These are phyloP conservation scores for Agraylea sexmaculata DNA, from an alignment of 1,140 invertebrate genomes.

Conservation along the genomic window DNA sequence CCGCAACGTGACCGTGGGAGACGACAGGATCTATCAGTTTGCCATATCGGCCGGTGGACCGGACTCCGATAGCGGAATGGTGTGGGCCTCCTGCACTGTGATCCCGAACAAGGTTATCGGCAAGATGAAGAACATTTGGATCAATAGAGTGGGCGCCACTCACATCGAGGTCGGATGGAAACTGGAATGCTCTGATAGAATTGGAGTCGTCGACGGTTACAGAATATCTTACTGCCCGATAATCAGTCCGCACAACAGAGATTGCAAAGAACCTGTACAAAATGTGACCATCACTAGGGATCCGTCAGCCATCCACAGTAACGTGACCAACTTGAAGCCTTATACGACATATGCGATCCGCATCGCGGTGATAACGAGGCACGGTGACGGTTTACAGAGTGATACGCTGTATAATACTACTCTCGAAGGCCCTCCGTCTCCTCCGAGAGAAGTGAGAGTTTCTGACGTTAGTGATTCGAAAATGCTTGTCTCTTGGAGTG, in stretches of 20 bases:
- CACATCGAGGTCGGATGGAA: conserved; percentile 55
- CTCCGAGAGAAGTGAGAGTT: conserved; percentile 42
- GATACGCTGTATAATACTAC: conserved; percentile 57
- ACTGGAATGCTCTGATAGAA: conserved; percentile 55
- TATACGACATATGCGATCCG: conserved; percentile 67
- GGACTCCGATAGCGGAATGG: conserved; percentile 56
- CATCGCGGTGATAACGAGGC: conserved; percentile 59
- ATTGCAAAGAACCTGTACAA: conserved; percentile 14
- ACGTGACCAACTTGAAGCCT: conserved; percentile 50
- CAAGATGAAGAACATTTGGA: conserved; percentile 54
- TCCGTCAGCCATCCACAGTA: conserved; percentile 24
- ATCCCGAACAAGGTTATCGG: conserved; percentile 53
- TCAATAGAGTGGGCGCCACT: conserved; percentile 43
- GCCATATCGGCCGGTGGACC: conserved; percentile 59
- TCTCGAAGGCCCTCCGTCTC: conserved; percentile 54
- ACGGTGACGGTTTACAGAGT: conserved; percentile 58
- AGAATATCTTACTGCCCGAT: conserved; percentile 58
- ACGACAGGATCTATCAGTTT: conserved; percentile 39
- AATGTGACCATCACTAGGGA: conserved; percentile 4
- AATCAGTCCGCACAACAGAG: conserved; percentile 37
- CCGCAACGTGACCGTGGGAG: conserved; percentile 18
- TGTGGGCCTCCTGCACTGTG: conserved; percentile 64
- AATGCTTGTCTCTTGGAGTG: conserved; percentile 54
- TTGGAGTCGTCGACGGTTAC: conserved; percentile 52
- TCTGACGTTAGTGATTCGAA: conserved; percentile 53